Percentiles rank a stretch among this genome's conserved stretches.
phyloP scores from a whole-genome alignment of 1,140 invertebrate genomes.

The Neodiprion virginianus region DNA sequence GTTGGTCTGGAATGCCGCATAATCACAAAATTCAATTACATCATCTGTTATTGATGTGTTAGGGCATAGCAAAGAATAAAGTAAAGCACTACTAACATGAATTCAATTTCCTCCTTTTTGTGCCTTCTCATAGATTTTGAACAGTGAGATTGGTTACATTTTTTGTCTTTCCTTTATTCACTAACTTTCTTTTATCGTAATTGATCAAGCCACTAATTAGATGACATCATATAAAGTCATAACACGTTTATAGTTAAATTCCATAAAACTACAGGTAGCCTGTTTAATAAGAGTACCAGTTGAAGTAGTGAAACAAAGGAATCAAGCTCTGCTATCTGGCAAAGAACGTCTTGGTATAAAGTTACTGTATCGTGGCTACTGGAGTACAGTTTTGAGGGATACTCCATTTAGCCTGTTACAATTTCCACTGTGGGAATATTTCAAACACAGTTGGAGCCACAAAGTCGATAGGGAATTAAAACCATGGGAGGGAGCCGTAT shows the following conservation, averaged over 20 bases:
- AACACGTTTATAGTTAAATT: neutral
- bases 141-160: too few relatives aligned
- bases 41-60: too few relatives aligned
- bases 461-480: conserved; percentile 47
- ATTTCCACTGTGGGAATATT: conserved; percentile 89
- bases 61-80: too few relatives aligned
- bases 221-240: neutral
- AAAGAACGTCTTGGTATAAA: conserved; percentile 40
- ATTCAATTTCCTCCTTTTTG: too few relatives aligned
- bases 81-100: too few relatives aligned
- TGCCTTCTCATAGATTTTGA: too few relatives aligned
- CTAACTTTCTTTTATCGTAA: too few relatives aligned
- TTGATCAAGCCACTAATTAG: too few relatives aligned
- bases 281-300: conserved; percentile 90
- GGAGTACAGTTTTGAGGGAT: conserved; percentile 85
- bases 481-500: conserved; percentile 65
- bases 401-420: conserved; percentile 94
- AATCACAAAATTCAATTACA: too few relatives aligned
- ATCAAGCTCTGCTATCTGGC: conserved; percentile 71
- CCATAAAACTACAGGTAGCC: conserved; percentile 66
- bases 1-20: too few relatives aligned
- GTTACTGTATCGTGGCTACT: conserved; percentile 81
- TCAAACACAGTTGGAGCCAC: conserved; percentile 70
- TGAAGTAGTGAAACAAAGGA: conserved; percentile 91
- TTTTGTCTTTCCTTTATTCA: too few relatives aligned